These are phyloP conservation scores for Phrynocephalus guinanensis DNA, from an alignment of 2,797 vertebrate species.

Conservation along the genomic window DNA sequence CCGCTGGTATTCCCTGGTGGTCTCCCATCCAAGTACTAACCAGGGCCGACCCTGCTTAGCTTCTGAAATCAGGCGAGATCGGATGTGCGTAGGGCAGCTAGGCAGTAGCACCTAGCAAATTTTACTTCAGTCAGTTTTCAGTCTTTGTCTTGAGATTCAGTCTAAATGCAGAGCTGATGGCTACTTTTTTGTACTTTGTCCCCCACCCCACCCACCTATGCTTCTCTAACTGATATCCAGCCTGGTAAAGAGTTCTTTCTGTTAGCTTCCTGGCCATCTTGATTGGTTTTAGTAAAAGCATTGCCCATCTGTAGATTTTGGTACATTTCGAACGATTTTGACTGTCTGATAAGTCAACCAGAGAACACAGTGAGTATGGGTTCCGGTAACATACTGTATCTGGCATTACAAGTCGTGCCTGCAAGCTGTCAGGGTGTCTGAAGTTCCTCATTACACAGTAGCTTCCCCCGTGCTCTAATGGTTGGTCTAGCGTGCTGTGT, in stretches of 20 bases:
- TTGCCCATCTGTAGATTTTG: not conserved
- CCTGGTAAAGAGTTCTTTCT: not conserved
- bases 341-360: not conserved
- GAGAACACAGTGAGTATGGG: not conserved
- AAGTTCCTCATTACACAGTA: conserved; percentile 1
- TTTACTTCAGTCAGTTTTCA: not conserved
- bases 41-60: too few relatives aligned
- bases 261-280: not conserved
- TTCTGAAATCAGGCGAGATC: too few relatives aligned
- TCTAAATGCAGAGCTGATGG: not conserved
- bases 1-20: too few relatives aligned
- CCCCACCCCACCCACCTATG: not conserved
- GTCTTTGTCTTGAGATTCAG: not conserved
- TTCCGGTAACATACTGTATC: not conserved
- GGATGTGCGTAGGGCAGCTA: too few relatives aligned
- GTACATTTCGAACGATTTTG: not conserved
- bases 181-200: not conserved
- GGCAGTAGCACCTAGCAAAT: not conserved
- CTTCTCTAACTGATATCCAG: not conserved
- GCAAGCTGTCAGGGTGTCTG: not conserved
- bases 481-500: not conserved
- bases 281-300: not conserved
- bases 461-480: not conserved
- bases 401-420: not conserved
- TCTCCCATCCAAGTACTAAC: too few relatives aligned